Evolutionary conservation across 1,140 invertebrate species (phyloP).

Genomic region (Formica selysi): DNA sequence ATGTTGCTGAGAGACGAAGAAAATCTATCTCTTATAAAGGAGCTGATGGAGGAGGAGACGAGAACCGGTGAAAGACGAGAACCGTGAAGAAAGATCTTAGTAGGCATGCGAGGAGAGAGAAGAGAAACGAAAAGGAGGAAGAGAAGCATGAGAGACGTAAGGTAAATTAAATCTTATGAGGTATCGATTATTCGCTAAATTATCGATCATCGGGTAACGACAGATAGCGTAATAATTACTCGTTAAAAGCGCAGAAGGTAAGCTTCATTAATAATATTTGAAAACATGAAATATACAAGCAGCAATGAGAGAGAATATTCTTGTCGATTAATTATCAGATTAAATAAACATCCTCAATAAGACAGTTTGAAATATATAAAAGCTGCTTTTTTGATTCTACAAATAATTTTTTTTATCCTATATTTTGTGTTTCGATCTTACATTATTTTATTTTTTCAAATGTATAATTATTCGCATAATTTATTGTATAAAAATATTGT

Average conservation of each 20-base stretch:
- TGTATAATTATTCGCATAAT: not conserved
- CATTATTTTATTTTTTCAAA: not conserved
- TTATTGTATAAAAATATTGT: not conserved
- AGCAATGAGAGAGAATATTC: not conserved
- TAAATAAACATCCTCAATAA: not conserved
- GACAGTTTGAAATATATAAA: not conserved
- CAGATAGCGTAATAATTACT: not conserved
- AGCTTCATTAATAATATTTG: slow-evolving; percentile 2
- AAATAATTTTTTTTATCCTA: not conserved
- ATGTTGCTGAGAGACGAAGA: not conserved
- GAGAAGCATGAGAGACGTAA: not conserved
- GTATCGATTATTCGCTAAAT: not conserved
- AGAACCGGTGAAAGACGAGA: not conserved
- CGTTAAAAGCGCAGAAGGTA: not conserved
- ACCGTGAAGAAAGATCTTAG: slow-evolving; percentile 18
- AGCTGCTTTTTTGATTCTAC: not conserved
- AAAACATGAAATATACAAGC: not conserved
- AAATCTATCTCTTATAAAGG: not conserved
- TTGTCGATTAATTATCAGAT: not conserved
- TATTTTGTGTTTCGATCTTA: not conserved
- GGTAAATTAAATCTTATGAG: not conserved
- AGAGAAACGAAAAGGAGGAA: not conserved
- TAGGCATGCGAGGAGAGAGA: not conserved
- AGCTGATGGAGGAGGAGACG: not conserved
- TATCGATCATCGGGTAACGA: not conserved